Conservation (phyloP, 2,888 invertebrate genomes). For the Bruchidius siliquastri region DNA sequence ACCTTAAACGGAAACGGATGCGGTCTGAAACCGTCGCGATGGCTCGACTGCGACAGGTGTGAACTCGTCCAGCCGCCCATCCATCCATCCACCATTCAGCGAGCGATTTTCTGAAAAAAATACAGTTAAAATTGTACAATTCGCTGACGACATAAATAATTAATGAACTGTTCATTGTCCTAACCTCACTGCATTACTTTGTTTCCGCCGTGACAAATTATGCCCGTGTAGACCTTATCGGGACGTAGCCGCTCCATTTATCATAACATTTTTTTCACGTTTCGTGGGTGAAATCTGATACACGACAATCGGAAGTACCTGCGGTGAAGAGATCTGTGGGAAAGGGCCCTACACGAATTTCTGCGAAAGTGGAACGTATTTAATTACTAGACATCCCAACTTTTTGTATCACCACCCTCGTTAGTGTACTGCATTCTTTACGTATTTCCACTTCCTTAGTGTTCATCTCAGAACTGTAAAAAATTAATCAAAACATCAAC, state of each 20-base stretch:
- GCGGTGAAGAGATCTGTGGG: neutral
- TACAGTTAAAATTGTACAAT: slow-evolving; percentile 17
- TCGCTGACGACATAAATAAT: slow-evolving; percentile 16
- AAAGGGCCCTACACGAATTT: neutral
- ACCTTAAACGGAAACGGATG: slow-evolving; percentile 42
- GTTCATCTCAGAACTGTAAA: too few relatives aligned
- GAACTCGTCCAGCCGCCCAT: slow-evolving; percentile 38
- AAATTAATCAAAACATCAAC: too few relatives aligned
- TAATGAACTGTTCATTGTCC: slow-evolving; percentile 13
- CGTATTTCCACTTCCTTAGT: too few relatives aligned
- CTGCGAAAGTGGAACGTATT: neutral
- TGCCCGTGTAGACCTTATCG: neutral
- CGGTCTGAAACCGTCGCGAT: slow-evolving; percentile 13
- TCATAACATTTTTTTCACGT: neutral
- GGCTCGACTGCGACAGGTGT: slow-evolving; percentile 37
- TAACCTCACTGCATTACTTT: neutral
- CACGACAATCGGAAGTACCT: neutral
- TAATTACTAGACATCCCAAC: neutral
- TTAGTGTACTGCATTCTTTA: too few relatives aligned
- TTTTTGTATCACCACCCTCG: neutral
- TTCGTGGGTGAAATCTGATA: neutral
- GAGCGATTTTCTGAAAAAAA: neutral
- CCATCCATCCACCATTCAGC: slow-evolving; percentile 7
- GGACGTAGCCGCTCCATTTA: neutral
- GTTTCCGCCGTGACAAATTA: neutral